phyloP scores from a whole-genome alignment of 2,888 invertebrate genomes.

The Adelognathus sp. region DNA sequence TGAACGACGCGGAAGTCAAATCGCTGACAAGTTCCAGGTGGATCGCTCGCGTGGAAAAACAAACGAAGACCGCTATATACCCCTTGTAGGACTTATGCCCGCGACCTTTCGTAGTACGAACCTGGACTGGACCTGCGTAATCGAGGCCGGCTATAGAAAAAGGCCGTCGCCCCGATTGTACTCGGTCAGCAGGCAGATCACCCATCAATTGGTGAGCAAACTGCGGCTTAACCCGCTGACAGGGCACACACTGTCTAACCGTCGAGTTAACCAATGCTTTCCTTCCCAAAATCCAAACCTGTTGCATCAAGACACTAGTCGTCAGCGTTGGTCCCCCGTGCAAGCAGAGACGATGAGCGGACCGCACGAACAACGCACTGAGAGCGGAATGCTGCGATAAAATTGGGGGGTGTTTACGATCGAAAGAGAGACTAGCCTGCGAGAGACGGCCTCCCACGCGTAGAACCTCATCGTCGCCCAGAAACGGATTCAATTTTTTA shows the following conservation, averaged over 20 bases:
- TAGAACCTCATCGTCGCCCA: not conserved
- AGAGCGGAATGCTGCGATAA: constrained; percentile 4
- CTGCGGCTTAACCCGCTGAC: too few relatives aligned
- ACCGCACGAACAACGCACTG: constrained; percentile 13
- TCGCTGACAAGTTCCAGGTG: too few relatives aligned
- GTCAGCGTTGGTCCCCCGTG: too few relatives aligned
- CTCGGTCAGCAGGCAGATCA: not conserved
- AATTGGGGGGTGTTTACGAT: constrained; percentile 20
- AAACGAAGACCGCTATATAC: too few relatives aligned
- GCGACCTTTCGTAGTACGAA: too few relatives aligned
- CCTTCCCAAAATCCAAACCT: not conserved
- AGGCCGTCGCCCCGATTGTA: too few relatives aligned
- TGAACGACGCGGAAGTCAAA: too few relatives aligned
- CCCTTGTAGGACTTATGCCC: not conserved
- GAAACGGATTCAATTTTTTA: constrained; percentile 8
- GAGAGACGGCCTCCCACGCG: constrained; percentile 29
- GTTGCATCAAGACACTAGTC: not conserved
- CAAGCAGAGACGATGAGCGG: not conserved
- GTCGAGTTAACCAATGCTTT: too few relatives aligned
- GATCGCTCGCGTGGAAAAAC: too few relatives aligned
- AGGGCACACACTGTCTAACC: too few relatives aligned
- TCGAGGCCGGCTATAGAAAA: not conserved
- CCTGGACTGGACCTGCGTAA: not conserved
- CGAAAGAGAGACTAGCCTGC: not conserved
- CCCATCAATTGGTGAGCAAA: not conserved